phyloP scores from a whole-genome alignment of 2,888 invertebrate species.

The Hedya salicella region DNA sequence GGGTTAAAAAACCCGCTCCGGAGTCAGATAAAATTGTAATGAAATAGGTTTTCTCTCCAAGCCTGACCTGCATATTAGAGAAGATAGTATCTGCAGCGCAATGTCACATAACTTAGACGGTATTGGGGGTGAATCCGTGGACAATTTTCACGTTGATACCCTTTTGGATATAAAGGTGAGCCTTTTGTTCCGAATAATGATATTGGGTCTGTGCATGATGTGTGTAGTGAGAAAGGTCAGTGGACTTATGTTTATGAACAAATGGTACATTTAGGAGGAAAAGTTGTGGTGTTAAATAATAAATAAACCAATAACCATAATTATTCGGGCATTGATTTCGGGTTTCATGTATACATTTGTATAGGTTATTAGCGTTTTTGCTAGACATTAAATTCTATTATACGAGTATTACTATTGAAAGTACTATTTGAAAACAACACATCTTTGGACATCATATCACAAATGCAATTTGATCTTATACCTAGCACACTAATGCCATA shows the following conservation, averaged over 20 bases:
- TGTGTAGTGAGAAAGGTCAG: conserved; percentile 4
- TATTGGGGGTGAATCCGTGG: conserved; percentile 45
- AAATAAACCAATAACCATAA: too few species aligned
- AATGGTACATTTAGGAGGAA: neutral
- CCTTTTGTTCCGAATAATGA: conserved; percentile 42
- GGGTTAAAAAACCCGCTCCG: conserved; percentile 48
- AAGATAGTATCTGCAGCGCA: conserved; percentile 51
- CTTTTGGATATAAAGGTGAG: conserved; percentile 50
- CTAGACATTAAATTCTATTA: too few species aligned
- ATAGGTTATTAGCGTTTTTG: neutral
- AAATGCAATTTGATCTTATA: too few species aligned
- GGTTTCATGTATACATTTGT: too few species aligned
- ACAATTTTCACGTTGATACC: conserved; percentile 63
- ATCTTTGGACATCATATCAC: too few species aligned
- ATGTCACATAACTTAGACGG: conserved; percentile 53
- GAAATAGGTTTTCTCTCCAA: conserved; percentile 60
- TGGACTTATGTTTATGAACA: neutral
- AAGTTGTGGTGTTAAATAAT: too few species aligned
- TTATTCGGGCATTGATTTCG: too few species aligned
- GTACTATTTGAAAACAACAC: too few species aligned
- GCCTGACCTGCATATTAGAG: conserved; percentile 52
- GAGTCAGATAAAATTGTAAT: conserved; percentile 59
- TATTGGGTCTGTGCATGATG: conserved; percentile 30
- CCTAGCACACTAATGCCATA: too few species aligned
- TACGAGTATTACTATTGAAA: too few species aligned